Conservation (phyloP, 1,140 invertebrate genomes). For the Caerostris darwini region DNA sequence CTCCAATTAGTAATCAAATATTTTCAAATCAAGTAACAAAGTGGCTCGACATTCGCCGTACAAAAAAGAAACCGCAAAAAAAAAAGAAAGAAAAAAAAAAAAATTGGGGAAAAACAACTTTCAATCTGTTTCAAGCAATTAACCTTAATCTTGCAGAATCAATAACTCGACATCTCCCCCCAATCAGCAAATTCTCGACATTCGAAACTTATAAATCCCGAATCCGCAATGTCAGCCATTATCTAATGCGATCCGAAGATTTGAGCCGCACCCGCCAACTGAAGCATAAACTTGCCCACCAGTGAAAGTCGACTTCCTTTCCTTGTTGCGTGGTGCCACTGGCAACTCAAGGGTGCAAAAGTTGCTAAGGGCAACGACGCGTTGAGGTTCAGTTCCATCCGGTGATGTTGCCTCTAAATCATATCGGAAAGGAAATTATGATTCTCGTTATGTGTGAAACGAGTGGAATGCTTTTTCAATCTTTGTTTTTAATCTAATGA, state of each 20-base stretch:
- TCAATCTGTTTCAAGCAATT: not conserved
- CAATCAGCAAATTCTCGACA: not conserved
- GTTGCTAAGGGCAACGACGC: conserved; percentile 13
- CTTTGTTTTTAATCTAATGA: too few relatives aligned
- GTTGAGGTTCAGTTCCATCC: conserved; percentile 5
- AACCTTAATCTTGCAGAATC: conserved; percentile 37
- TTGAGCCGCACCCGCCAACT: not conserved
- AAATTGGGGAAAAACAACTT: not conserved
- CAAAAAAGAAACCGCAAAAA: not conserved
- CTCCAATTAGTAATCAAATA: not conserved
- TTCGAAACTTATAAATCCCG: not conserved
- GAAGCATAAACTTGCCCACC: not conserved
- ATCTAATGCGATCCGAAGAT: conserved; percentile 9
- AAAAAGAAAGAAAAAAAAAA: not conserved
- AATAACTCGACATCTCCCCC: conserved; percentile 35
- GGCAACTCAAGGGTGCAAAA: not conserved
- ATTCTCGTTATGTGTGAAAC: not conserved
- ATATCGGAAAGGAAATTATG: not conserved
- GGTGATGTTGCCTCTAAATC: not conserved
- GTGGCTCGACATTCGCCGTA: not conserved
- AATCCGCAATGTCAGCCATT: conserved; percentile 43
- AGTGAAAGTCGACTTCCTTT: conserved; percentile 45
- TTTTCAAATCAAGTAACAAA: not conserved
- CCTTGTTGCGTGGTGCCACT: not conserved
- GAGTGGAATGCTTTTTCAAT: not conserved